These are phyloP conservation scores for Perca fluviatilis DNA, from an alignment of 2,113 vertebrate genomes.

Conservation along the genomic window DNA sequence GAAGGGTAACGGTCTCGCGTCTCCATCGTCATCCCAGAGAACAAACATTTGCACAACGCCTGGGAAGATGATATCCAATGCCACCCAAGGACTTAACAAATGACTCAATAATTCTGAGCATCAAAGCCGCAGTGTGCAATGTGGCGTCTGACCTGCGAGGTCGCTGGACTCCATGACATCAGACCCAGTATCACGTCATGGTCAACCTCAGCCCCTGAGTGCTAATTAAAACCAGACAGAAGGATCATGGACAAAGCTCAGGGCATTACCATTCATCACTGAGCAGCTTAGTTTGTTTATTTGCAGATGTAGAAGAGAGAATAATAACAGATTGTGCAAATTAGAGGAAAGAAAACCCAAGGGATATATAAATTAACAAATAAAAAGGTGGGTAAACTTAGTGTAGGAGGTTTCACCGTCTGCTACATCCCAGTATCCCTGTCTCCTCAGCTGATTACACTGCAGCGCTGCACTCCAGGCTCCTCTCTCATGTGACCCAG, in stretches of 20 bases:
- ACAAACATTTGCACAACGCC: constrained; percentile 39
- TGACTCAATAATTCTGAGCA: constrained; percentile 76
- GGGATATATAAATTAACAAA: constrained; percentile 58
- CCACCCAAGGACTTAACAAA: constrained; percentile 73
- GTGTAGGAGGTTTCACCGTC: constrained; percentile 22
- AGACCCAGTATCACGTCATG: constrained; percentile 78
- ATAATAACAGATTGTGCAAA: constrained; percentile 67
- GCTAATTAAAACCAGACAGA: constrained; percentile 84
- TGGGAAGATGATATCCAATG: constrained; percentile 64
- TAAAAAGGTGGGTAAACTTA: constrained; percentile 58
- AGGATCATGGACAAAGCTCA: constrained; percentile 75
- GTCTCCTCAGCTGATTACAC: constrained; percentile 54
- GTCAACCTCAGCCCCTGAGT: constrained; percentile 75
- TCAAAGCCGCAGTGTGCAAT: constrained; percentile 70
- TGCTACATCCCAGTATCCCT: constrained; percentile 21
- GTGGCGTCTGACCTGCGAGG: constrained; percentile 80
- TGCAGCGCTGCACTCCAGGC: constrained; percentile 18
- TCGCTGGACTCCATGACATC: constrained; percentile 81
- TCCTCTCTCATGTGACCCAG: constrained; percentile 70
- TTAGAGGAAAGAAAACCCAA: constrained; percentile 66
- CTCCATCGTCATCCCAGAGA: constrained; percentile 27
- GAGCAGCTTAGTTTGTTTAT: constrained; percentile 76
- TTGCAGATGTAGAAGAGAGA: constrained; percentile 73
- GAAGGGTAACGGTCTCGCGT: constrained; percentile 25
- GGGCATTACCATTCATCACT: constrained; percentile 76